Base-by-base conservation (phyloP, 2,888 invertebrate species). In the Conops quadrifasciatus region DNA sequence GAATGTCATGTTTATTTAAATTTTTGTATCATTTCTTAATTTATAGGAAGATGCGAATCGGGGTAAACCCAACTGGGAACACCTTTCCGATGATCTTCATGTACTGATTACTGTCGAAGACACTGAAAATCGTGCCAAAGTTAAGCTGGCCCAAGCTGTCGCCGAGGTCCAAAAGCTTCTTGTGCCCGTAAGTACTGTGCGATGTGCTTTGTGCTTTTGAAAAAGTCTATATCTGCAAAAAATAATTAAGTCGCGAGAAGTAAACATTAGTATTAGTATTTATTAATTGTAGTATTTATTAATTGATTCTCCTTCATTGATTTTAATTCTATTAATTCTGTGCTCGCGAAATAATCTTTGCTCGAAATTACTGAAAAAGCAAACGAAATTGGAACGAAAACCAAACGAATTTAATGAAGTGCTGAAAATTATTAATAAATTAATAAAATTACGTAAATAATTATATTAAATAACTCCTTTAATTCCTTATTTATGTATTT, bases 51-150 rank as follows among this genome's bases (percentile, higher is more conserved):
- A 99, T 86, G 93, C 95, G 83, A 99, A 98, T 88, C 91, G 98
- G 85, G 99, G 99, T 78, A 99, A 99, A 88, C 97, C 98, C 77
- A 99, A 99, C 89, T 99, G 99, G 99, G 99, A 99, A 87, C 99
- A 99, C 86, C 89, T 99, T 85, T 97, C 96, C 80, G 99, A 99
- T 86, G 98, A 99, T 82, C 90, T 99, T 71, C 99, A 99, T 87
- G 98, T 99, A 75, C 89, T 99, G 79, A 93, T 99, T 81, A 98
- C 98, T 78, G 98, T 98, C 36, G 99, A 99, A 88, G 99, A 99
- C 87, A 96, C 98, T 76, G 95, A 97, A 86, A 98, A 98, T 88
- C 90, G 99, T 84, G 97, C 97, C 76, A 94, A 94, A 86, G 88
- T 98, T 76, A 98, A 99, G 88, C 89, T 99, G 81, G 92, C 93